A percentile compares a stretch with the other conserved stretches of the same genome.
Conservation (phyloP, 2,888 invertebrate species). For the Melanchra persicariae region DNA sequence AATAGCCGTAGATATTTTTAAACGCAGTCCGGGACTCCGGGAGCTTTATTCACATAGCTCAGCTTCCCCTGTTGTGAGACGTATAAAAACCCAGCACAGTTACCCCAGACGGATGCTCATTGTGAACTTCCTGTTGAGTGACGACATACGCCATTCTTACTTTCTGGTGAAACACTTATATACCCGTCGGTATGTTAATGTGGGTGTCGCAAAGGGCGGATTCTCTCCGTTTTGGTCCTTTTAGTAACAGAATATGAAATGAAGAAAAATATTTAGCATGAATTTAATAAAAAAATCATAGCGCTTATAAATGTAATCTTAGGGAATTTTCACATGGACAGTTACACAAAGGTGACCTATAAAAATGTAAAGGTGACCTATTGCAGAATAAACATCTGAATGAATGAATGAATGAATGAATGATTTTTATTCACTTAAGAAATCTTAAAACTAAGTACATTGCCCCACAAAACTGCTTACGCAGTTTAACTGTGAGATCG, state of each 20-base stretch:
- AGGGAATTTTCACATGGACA: conserved; percentile 42
- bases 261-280: too few relatives aligned
- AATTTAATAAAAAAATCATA: not conserved
- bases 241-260: not conserved
- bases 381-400: too few relatives aligned
- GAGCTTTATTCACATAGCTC: too few relatives aligned
- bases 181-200: not conserved
- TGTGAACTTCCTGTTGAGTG: conserved; percentile 11
- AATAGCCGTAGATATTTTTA: not conserved
- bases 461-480: too few relatives aligned
- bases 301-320: conserved; percentile 30
- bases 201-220: not conserved
- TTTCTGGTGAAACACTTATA: not conserved
- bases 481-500: too few relatives aligned
- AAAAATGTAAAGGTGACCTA: too few relatives aligned
- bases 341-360: conserved; percentile 55
- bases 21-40: conserved; percentile 2
- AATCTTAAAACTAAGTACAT: too few relatives aligned
- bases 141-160: not conserved
- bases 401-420: too few relatives aligned
- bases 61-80: conserved; percentile 4
- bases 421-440: too few relatives aligned
- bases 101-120: conserved; percentile 22
- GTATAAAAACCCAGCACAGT: not conserved
- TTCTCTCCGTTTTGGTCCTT: not conserved